phyloP scores from a whole-genome alignment of 2,888 invertebrate species.

The Eilema caniola region DNA sequence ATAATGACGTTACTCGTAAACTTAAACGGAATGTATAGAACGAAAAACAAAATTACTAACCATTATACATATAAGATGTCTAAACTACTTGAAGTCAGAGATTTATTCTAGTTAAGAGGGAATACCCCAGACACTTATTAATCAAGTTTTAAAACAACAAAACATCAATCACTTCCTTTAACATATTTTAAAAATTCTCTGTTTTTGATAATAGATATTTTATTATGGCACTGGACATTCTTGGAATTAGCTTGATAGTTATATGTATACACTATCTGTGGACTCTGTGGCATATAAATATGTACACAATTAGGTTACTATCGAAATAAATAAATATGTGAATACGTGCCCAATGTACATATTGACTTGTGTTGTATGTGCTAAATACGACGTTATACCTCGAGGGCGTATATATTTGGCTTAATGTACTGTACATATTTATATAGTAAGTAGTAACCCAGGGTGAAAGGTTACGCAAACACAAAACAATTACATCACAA shows the following conservation, averaged over 20 bases:
- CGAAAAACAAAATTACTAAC: too few species aligned
- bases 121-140: neutral
- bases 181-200: neutral
- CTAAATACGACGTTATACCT: too few species aligned
- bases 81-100: neutral
- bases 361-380: neutral
- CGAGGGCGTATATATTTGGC: neutral
- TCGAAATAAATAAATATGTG: constrained; percentile 1
- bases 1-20: too few species aligned
- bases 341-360: neutral
- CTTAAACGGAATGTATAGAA: too few species aligned
- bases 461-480: neutral
- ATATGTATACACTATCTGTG: neutral
- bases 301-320: neutral
- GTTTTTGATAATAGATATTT: too few species aligned
- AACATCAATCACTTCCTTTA: neutral
- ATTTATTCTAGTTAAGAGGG: too few species aligned
- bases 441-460: neutral
- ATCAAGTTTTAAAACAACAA: neutral
- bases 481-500: constrained; percentile 2
- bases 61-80: too few species aligned
- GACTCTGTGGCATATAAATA: neutral
- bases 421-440: too few species aligned
- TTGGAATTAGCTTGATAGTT: neutral
- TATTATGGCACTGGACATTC: too few species aligned